phyloP scores from a whole-genome alignment of 2,888 invertebrate species.

The Mycalesis mineus region DNA sequence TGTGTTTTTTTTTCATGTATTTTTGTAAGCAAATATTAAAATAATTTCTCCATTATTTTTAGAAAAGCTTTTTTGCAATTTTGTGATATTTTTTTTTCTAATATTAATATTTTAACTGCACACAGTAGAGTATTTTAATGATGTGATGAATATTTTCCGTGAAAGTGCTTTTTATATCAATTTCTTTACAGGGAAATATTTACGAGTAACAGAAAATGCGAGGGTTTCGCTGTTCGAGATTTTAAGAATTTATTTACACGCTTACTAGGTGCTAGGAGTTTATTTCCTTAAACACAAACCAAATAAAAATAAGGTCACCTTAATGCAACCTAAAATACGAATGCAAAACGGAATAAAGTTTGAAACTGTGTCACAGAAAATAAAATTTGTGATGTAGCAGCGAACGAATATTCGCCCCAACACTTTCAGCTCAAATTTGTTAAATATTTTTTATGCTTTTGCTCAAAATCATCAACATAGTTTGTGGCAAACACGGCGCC shows the following conservation, averaged over 20 bases:
- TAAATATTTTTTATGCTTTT: constrained; percentile 3
- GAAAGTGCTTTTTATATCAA: background rate
- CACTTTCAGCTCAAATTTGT: constrained; percentile 40
- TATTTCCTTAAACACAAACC: constrained; percentile 35
- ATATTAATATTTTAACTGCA: too few species aligned
- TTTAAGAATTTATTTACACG: constrained; percentile 9
- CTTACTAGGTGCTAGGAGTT: constrained; percentile 19
- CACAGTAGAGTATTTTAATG: background rate
- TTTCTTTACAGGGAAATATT: background rate
- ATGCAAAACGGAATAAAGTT: constrained; percentile 40
- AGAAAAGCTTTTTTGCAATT: too few species aligned
- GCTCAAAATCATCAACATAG: constrained; percentile 6
- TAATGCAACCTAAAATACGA: constrained; percentile 45
- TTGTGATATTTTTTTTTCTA: too few species aligned
- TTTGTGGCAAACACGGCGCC: background rate
- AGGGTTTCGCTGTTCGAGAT: background rate
- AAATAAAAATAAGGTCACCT: constrained; percentile 38
- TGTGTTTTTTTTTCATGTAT: too few species aligned
- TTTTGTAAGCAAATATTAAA: too few species aligned
- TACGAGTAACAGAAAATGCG: background rate
- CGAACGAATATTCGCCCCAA: constrained; percentile 39
- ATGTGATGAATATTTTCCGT: background rate
- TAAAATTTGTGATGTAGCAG: constrained; percentile 33
- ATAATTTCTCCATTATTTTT: too few species aligned
- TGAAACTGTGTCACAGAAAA: constrained; percentile 38